Base-by-base conservation (phyloP, 1,140 invertebrate genomes). In the Agrilus planipennis region DNA sequence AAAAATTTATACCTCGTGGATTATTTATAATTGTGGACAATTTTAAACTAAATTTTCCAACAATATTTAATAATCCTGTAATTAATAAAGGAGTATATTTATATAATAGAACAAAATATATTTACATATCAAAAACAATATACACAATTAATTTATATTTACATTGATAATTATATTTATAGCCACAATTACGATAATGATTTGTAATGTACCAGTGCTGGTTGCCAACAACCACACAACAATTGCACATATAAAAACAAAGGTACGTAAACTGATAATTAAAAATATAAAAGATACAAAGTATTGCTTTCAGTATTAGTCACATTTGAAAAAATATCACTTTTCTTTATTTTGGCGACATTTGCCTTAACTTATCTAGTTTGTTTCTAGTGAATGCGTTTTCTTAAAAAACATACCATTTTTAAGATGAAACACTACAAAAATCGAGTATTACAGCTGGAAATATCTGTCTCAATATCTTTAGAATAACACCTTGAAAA, bases 311-410 rank as follows among this genome's bases (percentile, higher is more conserved):
- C 61, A 68, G 70, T 72, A 46, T 57, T 62, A 71, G 69, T 73
- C 71, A 73, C 69, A 72, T 71, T 73, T 72, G 63, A 67, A 71
- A 73, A 72, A 72, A 73, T 74, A 75, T 74, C 70, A 73, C 70
- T 69, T 60, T 65, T 61, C 55, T 56, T 49, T 44, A 48, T 53
- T 60, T 51, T 57, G 59, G 54, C 56, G 49, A 42, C 14, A 39
- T 31, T 31, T 44, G 46, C 46, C 44, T 34, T 34, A 35, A 44
- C 34, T 25, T 36, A 39, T 41, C 41, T 34, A 18, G 38, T 34
- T 39, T 34, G 7, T 27, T 27, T 12, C n/a, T n/a, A n/a, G n/a
- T n/a, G n/a, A n/a, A n/a, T n/a, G n/a, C n/a, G n/a, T n/a, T n/a
- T n/a, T n/a, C n/a, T n/a, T n/a, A n/a, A n/a, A n/a, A n/a, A n/a